Base-by-base conservation (phyloP, 1,140 invertebrate genomes). In the Drosophila truncata region DNA sequence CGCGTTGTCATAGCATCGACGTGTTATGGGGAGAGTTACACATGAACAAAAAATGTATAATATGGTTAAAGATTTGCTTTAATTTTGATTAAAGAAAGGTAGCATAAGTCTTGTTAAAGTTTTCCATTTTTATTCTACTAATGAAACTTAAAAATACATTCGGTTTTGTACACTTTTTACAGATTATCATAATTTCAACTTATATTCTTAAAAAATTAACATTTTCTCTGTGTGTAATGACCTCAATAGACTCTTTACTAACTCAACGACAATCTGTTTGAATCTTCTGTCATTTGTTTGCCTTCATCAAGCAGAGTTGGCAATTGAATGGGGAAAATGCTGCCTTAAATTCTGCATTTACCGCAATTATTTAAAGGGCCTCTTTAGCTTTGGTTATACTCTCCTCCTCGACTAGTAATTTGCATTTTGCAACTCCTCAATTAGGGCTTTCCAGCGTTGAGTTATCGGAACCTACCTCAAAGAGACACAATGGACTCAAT, bases 1-100 rank as follows among this genome's bases (percentile, higher is more conserved):
- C 84, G 84, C 77, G 85, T 84, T 87, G 84, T 87, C 84, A 88
- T 69, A 78, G 85, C 85, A 64, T 44, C 18, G 66, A 69, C 60
- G 29, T 29, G 23, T 35, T 18, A 31, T 13, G 31, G 37, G 35
- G 63, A 54, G 63, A 35, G 31, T 33, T 33, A 20, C 62, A 65
- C 37, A 29, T 3, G 0, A 20, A 65, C n/a, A 42, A 64, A 33
- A 11, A 11, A 33, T 9, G 20, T 27, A 3, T 41, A 5, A 20
- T 20, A 20, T 14, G 4, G 27, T 6, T 27, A 27, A 27, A 27
- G 27, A 27, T 27, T 27, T 27, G 4, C 3, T 4, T 6, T 27
- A 27, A 25, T 27, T 27, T 27, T 27, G 4, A 4, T 4, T 4
- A 27, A 27, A n/a, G n/a, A 23, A 39, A 39, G 5, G 4, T 16